phyloP scores from a whole-genome alignment of 2,113 vertebrate species.

The Stigmatopora nigra region DNA sequence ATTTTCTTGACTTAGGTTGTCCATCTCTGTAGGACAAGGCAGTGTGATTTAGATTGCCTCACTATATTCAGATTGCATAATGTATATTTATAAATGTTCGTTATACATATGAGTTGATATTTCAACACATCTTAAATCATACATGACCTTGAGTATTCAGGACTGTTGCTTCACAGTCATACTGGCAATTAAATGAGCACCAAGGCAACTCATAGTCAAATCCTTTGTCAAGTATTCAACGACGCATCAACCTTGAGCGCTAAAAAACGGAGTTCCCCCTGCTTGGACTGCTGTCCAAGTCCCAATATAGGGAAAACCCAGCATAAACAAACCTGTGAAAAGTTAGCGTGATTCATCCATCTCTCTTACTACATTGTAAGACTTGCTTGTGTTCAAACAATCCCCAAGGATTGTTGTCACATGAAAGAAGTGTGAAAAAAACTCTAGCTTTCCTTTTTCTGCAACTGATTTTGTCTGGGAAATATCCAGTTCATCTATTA shows the following conservation, averaged over 20 bases:
- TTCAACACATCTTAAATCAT: neutral
- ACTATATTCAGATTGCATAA: neutral
- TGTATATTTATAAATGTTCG: neutral
- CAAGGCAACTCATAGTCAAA: neutral
- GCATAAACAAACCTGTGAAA: slow-evolving; percentile 17
- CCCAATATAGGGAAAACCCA: neutral
- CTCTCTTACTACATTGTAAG: slow-evolving; percentile 11
- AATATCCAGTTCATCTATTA: neutral
- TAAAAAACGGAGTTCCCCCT: slow-evolving; percentile 2
- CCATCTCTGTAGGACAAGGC: no score
- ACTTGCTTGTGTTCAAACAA: slow-evolving; percentile 28
- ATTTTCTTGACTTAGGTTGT: no score
- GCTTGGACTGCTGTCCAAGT: neutral
- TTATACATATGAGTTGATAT: neutral
- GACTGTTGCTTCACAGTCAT: neutral
- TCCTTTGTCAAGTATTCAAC: neutral
- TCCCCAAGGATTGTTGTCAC: neutral
- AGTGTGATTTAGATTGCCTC: neutral
- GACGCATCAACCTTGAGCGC: slow-evolving; percentile 5
- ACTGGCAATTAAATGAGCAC: neutral
- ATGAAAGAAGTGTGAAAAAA: neutral
- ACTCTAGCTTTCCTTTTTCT: neutral
- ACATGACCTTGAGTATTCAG: neutral
- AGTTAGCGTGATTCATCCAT: slow-evolving; percentile 11
- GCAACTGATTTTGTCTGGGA: neutral